Percentiles rank a stretch among this genome's conserved stretches.
Evolutionary conservation across 2,888 invertebrate genomes (phyloP).

Genomic region (Plemyria rubiginata): DNA sequence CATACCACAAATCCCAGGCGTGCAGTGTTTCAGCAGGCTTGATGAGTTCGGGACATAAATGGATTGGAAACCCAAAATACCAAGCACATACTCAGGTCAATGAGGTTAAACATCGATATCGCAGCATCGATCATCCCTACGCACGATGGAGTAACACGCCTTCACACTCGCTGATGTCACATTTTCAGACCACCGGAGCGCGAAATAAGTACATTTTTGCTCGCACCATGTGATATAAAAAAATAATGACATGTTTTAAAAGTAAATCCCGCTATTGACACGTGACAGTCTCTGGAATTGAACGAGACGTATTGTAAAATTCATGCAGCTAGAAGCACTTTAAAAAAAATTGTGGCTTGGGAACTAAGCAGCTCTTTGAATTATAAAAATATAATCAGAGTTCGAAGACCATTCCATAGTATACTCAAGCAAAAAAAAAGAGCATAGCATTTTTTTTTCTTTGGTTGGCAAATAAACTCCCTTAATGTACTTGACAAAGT

Average conservation of each 20-base stretch:
- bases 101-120: constrained; percentile 39
- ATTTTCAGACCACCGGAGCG: constrained; percentile 84
- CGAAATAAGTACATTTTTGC: constrained; percentile 84
- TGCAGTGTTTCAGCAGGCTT: neutral
- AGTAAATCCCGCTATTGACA: constrained; percentile 74
- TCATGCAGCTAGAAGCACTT: constrained; percentile 35
- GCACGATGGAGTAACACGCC: constrained; percentile 51
- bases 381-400: neutral
- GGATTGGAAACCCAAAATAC: constrained; percentile 27
- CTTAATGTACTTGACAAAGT: constrained; percentile 38
- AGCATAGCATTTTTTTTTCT: too few relatives aligned
- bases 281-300: constrained; percentile 53
- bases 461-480: constrained; percentile 15
- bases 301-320: constrained; percentile 41
- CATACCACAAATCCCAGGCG: neutral
- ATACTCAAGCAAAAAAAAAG: too few relatives aligned
- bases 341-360: constrained; percentile 29
- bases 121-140: constrained; percentile 38
- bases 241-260: constrained; percentile 82
- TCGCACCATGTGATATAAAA: constrained; percentile 79
- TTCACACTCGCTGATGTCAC: constrained; percentile 81
- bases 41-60: constrained; percentile 15
- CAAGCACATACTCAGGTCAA: constrained; percentile 25
- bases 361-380: constrained; percentile 22
- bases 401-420: neutral